Base-by-base conservation (phyloP, 2,797 vertebrate genomes). In the Etheostoma nigrum region DNA sequence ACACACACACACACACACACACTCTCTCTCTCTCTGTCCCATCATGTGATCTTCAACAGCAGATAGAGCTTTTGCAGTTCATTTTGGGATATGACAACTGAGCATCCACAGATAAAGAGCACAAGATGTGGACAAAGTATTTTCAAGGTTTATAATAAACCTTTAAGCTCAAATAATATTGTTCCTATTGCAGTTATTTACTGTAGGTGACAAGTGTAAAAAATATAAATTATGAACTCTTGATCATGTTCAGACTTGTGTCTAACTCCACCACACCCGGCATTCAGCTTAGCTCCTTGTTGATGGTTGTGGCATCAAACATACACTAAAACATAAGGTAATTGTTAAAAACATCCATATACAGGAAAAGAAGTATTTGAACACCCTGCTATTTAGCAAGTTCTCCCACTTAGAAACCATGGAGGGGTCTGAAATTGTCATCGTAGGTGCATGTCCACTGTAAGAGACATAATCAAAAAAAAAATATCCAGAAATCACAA, bases 271-370 rank as follows among this genome's bases (percentile, higher is more conserved):
- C 21, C 61, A 21, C 14, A 40, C 57, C 13, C 14, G 23, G 47
- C 36, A 45, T 57, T 74, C 16, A 73, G 61, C 27, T 42, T 16
- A 72, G 19, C 45, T 72, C 18, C 21, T 42, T 78, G 44, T 64
- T 79, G 67, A 74, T 62, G 12, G 30, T 36, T 59, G 49, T 64
- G 30, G 21, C 27, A 72, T 53, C 13, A 55, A 69, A 60, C 25
- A 61, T 21, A 60, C 47, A 67, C 5, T 5, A 19, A 73, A 44
- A 74, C 10, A 66, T 63, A 14, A 58, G 30, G 27, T 55, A 63
- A 57, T 25, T 12, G 36, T 40, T 40, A 40, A 23, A 3, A 69
- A 77, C 25, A 82, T 73, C 71, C 42, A 75, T 23, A 23, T 11
- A 23, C 21, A 23, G 21, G 21, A 23, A 23, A 23, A 23, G 21